Base-by-base conservation (phyloP, 2,888 invertebrate genomes). In the Himalopsyche anomala region DNA sequence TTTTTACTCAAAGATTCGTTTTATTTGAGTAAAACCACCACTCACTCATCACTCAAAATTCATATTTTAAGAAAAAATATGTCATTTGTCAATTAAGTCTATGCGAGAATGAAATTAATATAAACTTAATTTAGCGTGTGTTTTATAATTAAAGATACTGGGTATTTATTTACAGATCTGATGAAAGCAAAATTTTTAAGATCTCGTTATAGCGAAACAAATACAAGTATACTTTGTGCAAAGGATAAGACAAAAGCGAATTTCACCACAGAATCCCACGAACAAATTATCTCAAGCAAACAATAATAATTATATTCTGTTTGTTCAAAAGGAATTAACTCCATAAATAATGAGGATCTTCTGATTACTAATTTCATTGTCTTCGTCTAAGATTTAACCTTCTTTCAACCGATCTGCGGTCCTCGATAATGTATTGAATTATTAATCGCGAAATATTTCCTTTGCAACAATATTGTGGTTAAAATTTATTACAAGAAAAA, bases 291-390 rank as follows among this genome's bases (percentile, higher is more conserved):
- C 74, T 74, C 15, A 36, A 36, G 36, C 74, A 74, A 74, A 74
- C 36, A 74, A 74, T 74, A 74, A 74, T 74, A 74, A 74, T 74
- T 36, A 74, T 74, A 36, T 74, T 74, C 28, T 74, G 74, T 74
- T 74, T 74, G 36, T 36, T 74, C 74, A 74, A 74, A 74, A 74
- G 74, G 74, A 74, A 74, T 74, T 74, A 74, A 74, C 74, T 74
- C 36, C 74, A 74, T 38, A 74, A 74, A 74, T 74, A 74, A 74
- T 74, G 15, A 38, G 74, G 15, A 36, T 74, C 11, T 28, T 74
- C 74, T 74, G 74, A 74, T 74, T 74, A 38, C 38, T 74, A 36
- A 74, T 74, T 74, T 74, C 74, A 74, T 74, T 74, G 74, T 74
- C 15, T 74, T 11, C 36, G 38, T 15, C 36, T 36, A 38, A 36